Evolutionary conservation across 2,888 invertebrate genomes (phyloP).

Genomic region (Eristalis pertinax): DNA sequence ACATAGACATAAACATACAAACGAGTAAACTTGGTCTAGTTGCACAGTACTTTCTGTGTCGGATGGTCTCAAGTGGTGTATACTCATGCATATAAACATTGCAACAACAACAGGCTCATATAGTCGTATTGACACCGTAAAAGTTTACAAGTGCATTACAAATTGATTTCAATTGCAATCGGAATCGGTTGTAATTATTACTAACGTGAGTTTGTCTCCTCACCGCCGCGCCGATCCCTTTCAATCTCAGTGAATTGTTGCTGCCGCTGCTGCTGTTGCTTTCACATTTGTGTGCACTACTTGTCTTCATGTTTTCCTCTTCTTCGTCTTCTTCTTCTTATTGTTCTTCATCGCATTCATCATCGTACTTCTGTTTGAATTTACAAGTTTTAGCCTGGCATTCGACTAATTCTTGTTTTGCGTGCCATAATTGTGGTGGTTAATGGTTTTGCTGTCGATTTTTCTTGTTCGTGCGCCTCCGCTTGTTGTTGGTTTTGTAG

Average conservation of each 20-base stretch:
- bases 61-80: conserved; percentile 22
- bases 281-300: neutral
- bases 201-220: conserved; percentile 37
- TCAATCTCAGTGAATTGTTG: neutral
- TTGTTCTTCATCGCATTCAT: conserved; percentile 2
- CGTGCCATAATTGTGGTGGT: conserved; percentile 61
- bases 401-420: conserved; percentile 60
- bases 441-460: conserved; percentile 46
- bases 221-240: neutral
- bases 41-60: conserved; percentile 44
- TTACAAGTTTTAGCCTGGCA: conserved; percentile 44
- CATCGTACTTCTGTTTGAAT: neutral
- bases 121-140: conserved; percentile 17
- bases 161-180: conserved; percentile 71
- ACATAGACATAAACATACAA: conserved; percentile 24
- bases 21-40: conserved; percentile 67
- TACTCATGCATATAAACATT: conserved; percentile 62
- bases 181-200: conserved; percentile 67
- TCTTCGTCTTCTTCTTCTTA: neutral
- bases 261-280: neutral
- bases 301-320: neutral
- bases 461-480: conserved; percentile 12
- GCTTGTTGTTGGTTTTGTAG: neutral
- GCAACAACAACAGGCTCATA: conserved; percentile 16
- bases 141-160: conserved; percentile 66